phyloP scores from a whole-genome alignment of 2,113 vertebrate genomes.

The Sylvia atricapilla region DNA sequence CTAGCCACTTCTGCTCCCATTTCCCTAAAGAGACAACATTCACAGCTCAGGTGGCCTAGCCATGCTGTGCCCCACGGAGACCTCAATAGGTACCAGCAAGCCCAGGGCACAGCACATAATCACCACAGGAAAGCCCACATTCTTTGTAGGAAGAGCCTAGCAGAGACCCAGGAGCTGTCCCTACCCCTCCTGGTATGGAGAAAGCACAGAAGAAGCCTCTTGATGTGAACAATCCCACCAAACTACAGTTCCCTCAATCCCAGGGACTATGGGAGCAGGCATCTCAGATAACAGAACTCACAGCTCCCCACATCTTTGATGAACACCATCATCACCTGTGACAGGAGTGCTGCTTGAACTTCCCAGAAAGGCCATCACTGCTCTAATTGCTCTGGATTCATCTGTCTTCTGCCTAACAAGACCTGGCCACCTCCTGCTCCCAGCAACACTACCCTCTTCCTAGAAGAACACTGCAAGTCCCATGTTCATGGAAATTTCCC shows the following conservation, averaged over 20 bases:
- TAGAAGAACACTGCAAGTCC: background rate
- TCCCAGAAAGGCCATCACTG: background rate
- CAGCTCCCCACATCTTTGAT: rapidly evolving
- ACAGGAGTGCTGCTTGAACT: background rate
- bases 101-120: background rate
- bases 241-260: background rate
- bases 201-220: background rate
- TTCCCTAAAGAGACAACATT: background rate
- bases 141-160: background rate
- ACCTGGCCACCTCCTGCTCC: rapidly evolving
- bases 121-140: background rate
- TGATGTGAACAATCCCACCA: background rate
- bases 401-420: background rate
- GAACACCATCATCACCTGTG: rapidly evolving
- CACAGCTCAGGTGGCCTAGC: background rate
- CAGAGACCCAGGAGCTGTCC: background rate
- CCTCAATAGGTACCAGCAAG: background rate
- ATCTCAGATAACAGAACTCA: background rate
- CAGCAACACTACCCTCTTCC: background rate
- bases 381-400: background rate
- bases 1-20: background rate
- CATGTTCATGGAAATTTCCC: rapidly evolving
- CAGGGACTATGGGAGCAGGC: rapidly evolving
- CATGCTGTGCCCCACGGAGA: background rate
- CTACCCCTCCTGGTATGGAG: background rate